Percentiles rank a stretch among this genome's conserved stretches.
Conservation (phyloP, 2,113 vertebrate genomes). For the Grammomys dolichurus region DNA sequence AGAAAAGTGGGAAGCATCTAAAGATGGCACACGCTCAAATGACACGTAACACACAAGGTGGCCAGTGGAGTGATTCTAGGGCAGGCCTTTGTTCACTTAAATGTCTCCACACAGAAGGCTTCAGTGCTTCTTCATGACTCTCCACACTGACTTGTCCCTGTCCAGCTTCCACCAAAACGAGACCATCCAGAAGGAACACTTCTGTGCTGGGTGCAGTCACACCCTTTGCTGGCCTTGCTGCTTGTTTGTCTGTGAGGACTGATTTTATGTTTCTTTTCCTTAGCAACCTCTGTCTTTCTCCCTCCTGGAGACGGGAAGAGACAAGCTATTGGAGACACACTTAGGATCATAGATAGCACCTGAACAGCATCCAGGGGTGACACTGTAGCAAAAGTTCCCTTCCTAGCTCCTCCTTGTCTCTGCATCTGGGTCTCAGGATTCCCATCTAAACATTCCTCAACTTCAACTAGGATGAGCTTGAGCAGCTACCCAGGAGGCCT, state of each 20-base stretch:
- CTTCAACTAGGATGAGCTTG: neutral
- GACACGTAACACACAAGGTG: neutral
- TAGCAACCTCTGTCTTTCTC: neutral
- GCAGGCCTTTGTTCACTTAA: neutral
- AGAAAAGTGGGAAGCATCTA: neutral
- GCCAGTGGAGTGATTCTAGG: neutral
- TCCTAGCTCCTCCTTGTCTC: neutral
- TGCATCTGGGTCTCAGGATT: neutral
- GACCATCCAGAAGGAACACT: neutral
- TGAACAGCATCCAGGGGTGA: neutral
- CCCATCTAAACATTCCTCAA: neutral
- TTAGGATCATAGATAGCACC: neutral
- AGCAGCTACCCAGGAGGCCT: neutral
- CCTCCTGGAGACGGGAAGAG: neutral
- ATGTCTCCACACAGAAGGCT: neutral
- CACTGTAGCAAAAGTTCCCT: neutral
- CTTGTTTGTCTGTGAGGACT: neutral
- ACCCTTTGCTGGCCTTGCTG: neutral
- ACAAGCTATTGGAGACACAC: neutral
- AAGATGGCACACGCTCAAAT: neutral
- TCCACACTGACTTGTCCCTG: neutral
- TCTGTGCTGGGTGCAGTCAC: neutral
- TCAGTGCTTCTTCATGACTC: neutral
- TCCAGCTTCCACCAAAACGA: neutral
- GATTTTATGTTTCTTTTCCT: neutral